Percentiles rank a stretch among this genome's conserved stretches.
These are phyloP conservation scores for Eulemur macaco DNA, from an alignment of 2,113 vertebrate species.

Conservation along the genomic window DNA sequence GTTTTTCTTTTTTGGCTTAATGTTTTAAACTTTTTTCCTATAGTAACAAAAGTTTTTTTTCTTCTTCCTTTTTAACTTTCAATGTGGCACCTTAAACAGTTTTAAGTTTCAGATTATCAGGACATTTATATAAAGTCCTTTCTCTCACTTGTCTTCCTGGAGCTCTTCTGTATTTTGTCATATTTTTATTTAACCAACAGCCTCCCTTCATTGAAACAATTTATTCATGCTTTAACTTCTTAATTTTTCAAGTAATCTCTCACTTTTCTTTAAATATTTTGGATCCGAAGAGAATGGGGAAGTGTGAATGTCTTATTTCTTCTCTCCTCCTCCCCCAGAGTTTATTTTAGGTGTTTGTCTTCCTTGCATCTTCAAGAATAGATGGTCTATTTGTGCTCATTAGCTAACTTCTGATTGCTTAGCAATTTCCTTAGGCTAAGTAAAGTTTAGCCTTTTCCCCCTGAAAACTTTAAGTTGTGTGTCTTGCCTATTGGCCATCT, in stretches of 20 bases:
- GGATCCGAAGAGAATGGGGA: not conserved
- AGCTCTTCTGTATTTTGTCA: not conserved
- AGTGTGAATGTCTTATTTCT: conserved; percentile 27
- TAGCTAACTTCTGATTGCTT: conserved; percentile 48
- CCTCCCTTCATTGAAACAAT: not conserved
- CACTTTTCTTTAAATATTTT: conserved; percentile 29
- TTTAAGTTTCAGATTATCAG: not conserved
- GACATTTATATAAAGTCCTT: not conserved
- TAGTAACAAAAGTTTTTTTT: not conserved
- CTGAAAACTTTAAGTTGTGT: not conserved
- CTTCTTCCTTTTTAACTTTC: not conserved
- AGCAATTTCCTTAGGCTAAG: conserved; percentile 20
- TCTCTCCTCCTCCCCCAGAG: conserved; percentile 33
- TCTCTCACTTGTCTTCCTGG: not conserved
- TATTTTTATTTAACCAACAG: not conserved
- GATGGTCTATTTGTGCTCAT: conserved; percentile 58
- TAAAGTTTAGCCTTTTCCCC: not conserved
- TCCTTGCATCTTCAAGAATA: conserved; percentile 59
- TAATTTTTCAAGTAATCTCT: conserved; percentile 43
- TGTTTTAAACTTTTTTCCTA: not conserved
- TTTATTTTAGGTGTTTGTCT: conserved; percentile 58
- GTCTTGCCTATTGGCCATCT: not conserved
- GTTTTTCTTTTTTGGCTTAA: not conserved
- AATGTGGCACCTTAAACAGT: not conserved
- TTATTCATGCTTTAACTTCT: not conserved